These are phyloP conservation scores for Gonocerus acuteangulatus DNA, from an alignment of 2,888 invertebrate species.

Conservation along the genomic window DNA sequence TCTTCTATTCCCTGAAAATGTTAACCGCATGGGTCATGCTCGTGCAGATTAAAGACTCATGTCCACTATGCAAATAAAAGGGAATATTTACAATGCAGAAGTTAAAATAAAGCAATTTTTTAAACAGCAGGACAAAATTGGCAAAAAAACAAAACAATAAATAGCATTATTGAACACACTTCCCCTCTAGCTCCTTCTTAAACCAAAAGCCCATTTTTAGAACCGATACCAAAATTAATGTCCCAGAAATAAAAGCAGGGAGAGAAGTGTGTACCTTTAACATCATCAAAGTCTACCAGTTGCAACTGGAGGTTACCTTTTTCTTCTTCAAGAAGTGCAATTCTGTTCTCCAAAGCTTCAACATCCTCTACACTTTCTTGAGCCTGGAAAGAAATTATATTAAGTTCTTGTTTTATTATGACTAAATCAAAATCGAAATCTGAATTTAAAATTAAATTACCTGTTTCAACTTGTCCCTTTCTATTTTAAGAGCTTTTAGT, in stretches of 20 bases:
- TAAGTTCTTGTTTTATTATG: neutral
- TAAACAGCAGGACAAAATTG: too few species aligned
- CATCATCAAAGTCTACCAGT: slow-evolving; percentile 66
- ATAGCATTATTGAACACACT: neutral
- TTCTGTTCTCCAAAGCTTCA: slow-evolving; percentile 59
- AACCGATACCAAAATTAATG: slow-evolving; percentile 8
- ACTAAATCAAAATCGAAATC: slow-evolving; percentile 1
- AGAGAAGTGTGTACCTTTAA: slow-evolving; percentile 36
- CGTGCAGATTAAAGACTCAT: too few species aligned
- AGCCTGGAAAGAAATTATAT: slow-evolving; percentile 10
- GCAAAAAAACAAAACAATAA: too few species aligned
- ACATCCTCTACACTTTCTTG: slow-evolving; percentile 49
- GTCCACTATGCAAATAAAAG: too few species aligned
- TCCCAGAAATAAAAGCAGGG: slow-evolving; percentile 13
- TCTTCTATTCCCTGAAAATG: too few species aligned
- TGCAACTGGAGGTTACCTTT: slow-evolving; percentile 83
- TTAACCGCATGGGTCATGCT: too few species aligned
- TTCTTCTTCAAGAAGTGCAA: slow-evolving; percentile 81
- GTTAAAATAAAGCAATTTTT: too few species aligned
- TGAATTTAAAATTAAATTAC: slow-evolving; percentile 8
- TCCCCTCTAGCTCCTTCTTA: neutral
- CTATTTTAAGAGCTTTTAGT: slow-evolving; percentile 59
- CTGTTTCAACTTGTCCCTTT: slow-evolving; percentile 28
- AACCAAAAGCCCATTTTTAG: slow-evolving; percentile 6
- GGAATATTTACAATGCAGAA: too few species aligned